Evolutionary conservation across 2,113 vertebrate species (phyloP).

Genomic region (Hemicordylus capensis): DNA sequence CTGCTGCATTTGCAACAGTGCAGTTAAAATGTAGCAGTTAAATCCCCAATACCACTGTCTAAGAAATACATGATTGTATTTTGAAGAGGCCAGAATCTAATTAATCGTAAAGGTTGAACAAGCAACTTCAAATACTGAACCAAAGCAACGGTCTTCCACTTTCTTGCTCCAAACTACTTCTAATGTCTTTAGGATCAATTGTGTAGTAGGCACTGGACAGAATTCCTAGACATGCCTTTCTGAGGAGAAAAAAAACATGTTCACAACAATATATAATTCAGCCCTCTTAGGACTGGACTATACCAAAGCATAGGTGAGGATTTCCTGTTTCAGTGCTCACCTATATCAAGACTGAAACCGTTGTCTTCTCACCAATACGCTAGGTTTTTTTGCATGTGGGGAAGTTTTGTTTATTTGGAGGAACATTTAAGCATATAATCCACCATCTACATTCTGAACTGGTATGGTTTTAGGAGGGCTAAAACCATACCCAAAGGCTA

Average conservation of each 20-base stretch:
- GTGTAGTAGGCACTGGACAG: not conserved
- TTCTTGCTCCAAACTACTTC: not conserved
- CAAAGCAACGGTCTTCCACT: not conserved
- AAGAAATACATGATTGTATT: not conserved
- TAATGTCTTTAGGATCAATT: not conserved
- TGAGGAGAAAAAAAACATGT: not conserved
- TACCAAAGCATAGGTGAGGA: not conserved
- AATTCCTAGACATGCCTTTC: too few species aligned
- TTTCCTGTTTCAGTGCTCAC: not conserved
- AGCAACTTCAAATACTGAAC: not conserved
- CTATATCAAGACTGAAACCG: not conserved
- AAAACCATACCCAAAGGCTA: too few species aligned
- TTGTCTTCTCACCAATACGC: not conserved
- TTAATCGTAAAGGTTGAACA: not conserved
- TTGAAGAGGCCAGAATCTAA: not conserved
- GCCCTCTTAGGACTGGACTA: not conserved
- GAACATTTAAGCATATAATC: not conserved
- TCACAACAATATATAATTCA: not conserved
- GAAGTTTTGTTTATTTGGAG: not conserved
- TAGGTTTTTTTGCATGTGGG: not conserved
- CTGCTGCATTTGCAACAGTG: not conserved
- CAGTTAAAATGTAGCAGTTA: not conserved
- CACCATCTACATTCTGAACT: not conserved
- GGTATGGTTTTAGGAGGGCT: not conserved
- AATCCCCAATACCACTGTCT: too few species aligned